These are phyloP conservation scores for Lithophane leautieri DNA, from an alignment of 2,888 invertebrate species.

Conservation along the genomic window DNA sequence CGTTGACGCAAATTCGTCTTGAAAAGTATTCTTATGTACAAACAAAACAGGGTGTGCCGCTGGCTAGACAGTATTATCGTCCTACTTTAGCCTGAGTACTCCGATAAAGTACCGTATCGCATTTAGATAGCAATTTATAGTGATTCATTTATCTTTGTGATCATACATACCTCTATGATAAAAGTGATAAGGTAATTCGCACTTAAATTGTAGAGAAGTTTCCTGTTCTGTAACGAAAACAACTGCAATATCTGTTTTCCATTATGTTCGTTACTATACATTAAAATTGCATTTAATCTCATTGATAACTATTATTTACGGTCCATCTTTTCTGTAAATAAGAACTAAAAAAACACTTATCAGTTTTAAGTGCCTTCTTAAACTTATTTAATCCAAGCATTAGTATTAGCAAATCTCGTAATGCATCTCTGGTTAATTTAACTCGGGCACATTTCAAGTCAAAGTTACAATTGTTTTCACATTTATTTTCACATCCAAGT, in stretches of 20 bases:
- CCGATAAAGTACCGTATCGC: conserved; percentile 74
- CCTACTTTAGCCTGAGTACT: conserved; percentile 73
- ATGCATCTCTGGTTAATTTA: conserved; percentile 18
- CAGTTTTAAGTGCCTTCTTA: neutral
- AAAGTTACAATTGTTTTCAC: conserved; percentile 19
- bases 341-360: conserved; percentile 1
- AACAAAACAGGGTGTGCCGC: conserved; percentile 60
- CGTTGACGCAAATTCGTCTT: neutral
- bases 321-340: conserved; percentile 3
- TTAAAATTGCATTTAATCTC: conserved; percentile 1
- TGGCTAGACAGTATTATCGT: conserved; percentile 68
- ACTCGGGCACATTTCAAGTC: neutral
- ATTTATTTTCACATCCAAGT: conserved; percentile 28
- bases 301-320: neutral
- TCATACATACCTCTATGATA: conserved; percentile 43
- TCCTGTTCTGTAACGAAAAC: conserved; percentile 17
- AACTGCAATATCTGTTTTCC: neutral
- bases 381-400: conserved; percentile 5
- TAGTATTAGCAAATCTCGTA: neutral
- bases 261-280: neutral
- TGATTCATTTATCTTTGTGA: conserved; percentile 54
- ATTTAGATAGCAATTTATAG: conserved; percentile 68
- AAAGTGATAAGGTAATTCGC: conserved; percentile 37
- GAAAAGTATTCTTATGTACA: conserved; percentile 34
- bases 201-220: conserved; percentile 19